Conservation (phyloP, 2,113 vertebrate species). For the Vidua macroura region DNA sequence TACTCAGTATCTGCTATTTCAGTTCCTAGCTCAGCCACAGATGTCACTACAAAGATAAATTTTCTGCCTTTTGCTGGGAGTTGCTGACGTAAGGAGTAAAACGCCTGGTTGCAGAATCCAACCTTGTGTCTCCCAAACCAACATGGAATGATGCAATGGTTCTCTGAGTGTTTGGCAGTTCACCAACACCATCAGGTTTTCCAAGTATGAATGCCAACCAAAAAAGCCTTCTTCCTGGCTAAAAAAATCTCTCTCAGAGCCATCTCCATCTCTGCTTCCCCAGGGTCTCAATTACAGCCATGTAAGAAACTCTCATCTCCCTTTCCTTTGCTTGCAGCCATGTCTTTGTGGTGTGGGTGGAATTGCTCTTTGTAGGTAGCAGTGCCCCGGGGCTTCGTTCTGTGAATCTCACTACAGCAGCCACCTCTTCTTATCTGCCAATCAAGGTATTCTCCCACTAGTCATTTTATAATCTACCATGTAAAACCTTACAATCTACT, state of each 20-base stretch:
- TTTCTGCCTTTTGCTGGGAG: neutral
- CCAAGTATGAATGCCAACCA: neutral
- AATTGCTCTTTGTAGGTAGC: slow-evolving; percentile 19
- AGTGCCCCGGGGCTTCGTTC: neutral
- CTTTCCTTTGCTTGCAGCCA: neutral
- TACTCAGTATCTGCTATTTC: neutral
- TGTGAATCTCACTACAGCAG: neutral
- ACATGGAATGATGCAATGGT: neutral
- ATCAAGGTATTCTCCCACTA: neutral
- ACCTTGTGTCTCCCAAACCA: neutral
- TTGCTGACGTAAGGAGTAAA: neutral
- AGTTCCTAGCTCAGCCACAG: neutral
- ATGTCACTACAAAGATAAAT: neutral
- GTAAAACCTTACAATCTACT: neutral
- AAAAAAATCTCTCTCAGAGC: neutral
- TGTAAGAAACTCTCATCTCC: neutral
- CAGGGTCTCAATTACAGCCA: neutral
- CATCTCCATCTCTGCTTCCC: neutral
- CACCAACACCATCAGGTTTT: neutral
- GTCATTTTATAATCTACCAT: slow-evolving; percentile 16
- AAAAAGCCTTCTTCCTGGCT: neutral
- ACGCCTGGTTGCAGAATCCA: neutral
- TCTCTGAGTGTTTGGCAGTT: neutral
- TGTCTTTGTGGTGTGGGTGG: neutral
- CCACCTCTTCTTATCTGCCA: slow-evolving; percentile 36